These are phyloP conservation scores for Troides aeacus DNA, from an alignment of 2,888 invertebrate genomes.

Conservation along the genomic window DNA sequence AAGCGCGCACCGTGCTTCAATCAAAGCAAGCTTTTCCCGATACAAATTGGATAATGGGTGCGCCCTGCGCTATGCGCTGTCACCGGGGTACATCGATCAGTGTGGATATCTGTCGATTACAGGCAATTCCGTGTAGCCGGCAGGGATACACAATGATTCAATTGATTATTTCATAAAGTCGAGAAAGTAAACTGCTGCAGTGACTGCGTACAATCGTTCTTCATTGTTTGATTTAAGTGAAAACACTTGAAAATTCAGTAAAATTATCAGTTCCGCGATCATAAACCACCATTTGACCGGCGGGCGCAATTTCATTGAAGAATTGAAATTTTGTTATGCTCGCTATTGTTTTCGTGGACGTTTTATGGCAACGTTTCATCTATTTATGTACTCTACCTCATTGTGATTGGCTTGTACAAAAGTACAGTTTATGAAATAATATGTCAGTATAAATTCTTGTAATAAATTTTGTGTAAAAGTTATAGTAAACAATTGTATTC, in stretches of 20 bases:
- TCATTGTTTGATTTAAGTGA: slow-evolving; percentile 68
- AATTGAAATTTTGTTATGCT: slow-evolving; percentile 26
- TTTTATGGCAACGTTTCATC: background rate
- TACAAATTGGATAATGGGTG: slow-evolving; percentile 20
- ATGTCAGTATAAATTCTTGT: background rate
- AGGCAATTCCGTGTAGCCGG: slow-evolving; percentile 56
- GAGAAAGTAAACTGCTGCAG: slow-evolving; percentile 71
- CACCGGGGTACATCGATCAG: slow-evolving; percentile 29
- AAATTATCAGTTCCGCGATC: slow-evolving; percentile 57
- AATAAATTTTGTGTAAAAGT: too few species aligned
- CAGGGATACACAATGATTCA: slow-evolving; percentile 59
- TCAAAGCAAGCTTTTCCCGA: slow-evolving; percentile 36
- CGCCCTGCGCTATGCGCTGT: background rate
- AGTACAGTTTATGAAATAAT: background rate
- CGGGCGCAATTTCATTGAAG: slow-evolving; percentile 28
- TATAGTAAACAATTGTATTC: too few species aligned
- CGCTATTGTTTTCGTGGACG: slow-evolving; percentile 3
- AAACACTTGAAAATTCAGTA: slow-evolving; percentile 64
- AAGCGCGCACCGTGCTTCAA: slow-evolving; percentile 20
- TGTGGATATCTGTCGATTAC: slow-evolving; percentile 40
- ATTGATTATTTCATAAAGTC: slow-evolving; percentile 67
- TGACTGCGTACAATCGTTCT: slow-evolving; percentile 61
- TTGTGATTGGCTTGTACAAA: background rate
- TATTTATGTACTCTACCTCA: background rate
- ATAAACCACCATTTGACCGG: slow-evolving; percentile 23